These are phyloP conservation scores for Lochmaea capreae DNA, from an alignment of 2,888 invertebrate species.

Conservation along the genomic window DNA sequence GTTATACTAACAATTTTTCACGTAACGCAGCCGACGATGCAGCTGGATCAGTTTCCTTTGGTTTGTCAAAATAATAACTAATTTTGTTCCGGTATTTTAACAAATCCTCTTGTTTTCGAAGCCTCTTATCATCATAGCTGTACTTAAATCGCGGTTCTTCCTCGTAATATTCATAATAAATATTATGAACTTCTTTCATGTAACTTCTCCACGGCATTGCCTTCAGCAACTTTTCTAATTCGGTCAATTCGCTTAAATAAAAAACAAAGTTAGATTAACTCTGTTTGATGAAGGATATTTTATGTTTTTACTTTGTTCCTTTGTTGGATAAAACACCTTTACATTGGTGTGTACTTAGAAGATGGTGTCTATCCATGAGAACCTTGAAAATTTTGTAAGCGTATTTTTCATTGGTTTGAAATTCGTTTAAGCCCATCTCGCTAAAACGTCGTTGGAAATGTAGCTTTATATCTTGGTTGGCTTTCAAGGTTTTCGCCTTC, in stretches of 20 bases:
- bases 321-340: slow-evolving; percentile 58
- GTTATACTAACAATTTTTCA: background rate
- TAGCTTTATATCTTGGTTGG: slow-evolving; percentile 45
- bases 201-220: slow-evolving; percentile 56
- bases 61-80: background rate
- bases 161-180: slow-evolving; percentile 40
- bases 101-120: slow-evolving; percentile 46
- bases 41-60: no score
- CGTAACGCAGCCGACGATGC: background rate
- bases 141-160: slow-evolving; percentile 33
- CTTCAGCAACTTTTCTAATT: slow-evolving; percentile 57
- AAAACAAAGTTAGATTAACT: no score
- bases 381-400: slow-evolving; percentile 56
- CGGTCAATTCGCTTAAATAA: slow-evolving; percentile 53
- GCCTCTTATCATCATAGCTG: slow-evolving; percentile 34
- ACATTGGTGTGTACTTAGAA: slow-evolving; percentile 55
- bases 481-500: slow-evolving; percentile 41
- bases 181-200: slow-evolving; percentile 54
- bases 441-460: slow-evolving; percentile 29
- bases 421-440: slow-evolving; percentile 13
- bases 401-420: slow-evolving; percentile 31
- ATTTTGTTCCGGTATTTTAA: slow-evolving; percentile 37
- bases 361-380: slow-evolving; percentile 63
- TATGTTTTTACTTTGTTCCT: slow-evolving; percentile 46
- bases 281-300: no score